Evolutionary conservation across 2,113 vertebrate genomes (phyloP).

Genomic region (Danio rerio): DNA sequence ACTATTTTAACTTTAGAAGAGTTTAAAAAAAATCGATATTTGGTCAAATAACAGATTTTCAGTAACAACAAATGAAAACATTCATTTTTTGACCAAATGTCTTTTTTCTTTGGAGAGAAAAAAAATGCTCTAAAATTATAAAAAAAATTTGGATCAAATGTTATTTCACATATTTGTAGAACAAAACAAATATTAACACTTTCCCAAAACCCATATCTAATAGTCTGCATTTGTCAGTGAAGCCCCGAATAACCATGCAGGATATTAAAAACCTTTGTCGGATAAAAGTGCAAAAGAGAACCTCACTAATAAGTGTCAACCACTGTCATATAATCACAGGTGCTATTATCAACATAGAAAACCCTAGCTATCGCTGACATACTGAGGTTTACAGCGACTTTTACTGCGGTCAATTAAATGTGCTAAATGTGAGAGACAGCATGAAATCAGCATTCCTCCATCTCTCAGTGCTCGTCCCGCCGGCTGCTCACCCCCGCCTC

Average conservation of each 20-base stretch:
- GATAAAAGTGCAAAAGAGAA: neutral
- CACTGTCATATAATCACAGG: neutral
- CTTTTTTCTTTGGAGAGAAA: no score
- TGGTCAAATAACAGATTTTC: no score
- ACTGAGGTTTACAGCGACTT: neutral
- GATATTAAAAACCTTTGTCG: neutral
- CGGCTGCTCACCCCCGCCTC: constrained; percentile 34
- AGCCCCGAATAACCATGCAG: neutral
- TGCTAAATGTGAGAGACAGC: neutral
- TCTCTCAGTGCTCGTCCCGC: constrained; percentile 20
- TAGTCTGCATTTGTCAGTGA: neutral
- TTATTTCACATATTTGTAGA: no score
- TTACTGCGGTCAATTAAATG: neutral
- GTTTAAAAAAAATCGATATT: no score
- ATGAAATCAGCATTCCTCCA: constrained; percentile 38
- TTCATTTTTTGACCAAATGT: no score
- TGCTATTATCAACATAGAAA: neutral
- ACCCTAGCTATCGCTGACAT: neutral
- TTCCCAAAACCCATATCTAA: no score
- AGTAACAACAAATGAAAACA: no score
- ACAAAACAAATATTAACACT: no score
- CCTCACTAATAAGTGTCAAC: neutral
- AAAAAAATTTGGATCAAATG: no score
- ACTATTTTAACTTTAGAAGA: no score
- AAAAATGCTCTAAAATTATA: no score